Conservation (phyloP, 1,140 invertebrate species). For the Bombus cullumanus region DNA sequence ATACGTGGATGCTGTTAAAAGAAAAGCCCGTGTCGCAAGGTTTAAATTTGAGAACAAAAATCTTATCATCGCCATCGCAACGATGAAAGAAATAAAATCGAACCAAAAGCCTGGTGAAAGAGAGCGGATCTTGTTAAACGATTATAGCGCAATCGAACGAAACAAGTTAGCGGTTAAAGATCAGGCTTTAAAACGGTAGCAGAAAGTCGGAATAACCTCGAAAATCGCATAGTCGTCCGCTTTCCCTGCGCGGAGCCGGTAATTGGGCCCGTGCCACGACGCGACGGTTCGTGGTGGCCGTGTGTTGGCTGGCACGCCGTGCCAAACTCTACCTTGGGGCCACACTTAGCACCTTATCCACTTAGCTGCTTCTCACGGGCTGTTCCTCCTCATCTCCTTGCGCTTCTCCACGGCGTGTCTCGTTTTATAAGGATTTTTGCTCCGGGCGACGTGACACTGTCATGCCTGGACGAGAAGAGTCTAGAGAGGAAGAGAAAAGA, state of each 20-base stretch:
- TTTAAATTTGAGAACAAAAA: background rate
- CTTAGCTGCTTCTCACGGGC: constrained; percentile 80
- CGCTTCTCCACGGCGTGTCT: constrained; percentile 76
- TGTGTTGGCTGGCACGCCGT: constrained; percentile 53
- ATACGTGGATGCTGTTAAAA: background rate
- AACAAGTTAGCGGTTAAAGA: background rate
- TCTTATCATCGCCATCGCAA: background rate
- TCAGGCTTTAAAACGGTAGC: constrained; percentile 43
- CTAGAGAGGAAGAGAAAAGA: constrained; percentile 26
- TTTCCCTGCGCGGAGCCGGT: constrained; percentile 58
- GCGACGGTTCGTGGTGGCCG: constrained; percentile 49
- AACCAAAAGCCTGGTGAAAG: no score
- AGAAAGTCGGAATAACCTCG: constrained; percentile 33
- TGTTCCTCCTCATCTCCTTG: constrained; percentile 72
- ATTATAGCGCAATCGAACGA: background rate
- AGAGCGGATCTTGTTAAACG: no score
- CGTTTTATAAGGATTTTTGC: constrained; percentile 80
- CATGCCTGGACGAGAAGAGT: constrained; percentile 68
- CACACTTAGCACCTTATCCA: constrained; percentile 82
- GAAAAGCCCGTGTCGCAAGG: background rate
- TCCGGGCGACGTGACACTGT: constrained; percentile 80
- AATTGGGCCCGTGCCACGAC: constrained; percentile 60
- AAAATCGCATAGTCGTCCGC: constrained; percentile 38
- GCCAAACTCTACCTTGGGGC: constrained; percentile 71
- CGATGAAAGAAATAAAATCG: background rate